Evolutionary conservation across 2,797 vertebrate genomes (phyloP), one percentile per base, ranked within the genome.

Genomic region (Sebastes minor): DNA sequence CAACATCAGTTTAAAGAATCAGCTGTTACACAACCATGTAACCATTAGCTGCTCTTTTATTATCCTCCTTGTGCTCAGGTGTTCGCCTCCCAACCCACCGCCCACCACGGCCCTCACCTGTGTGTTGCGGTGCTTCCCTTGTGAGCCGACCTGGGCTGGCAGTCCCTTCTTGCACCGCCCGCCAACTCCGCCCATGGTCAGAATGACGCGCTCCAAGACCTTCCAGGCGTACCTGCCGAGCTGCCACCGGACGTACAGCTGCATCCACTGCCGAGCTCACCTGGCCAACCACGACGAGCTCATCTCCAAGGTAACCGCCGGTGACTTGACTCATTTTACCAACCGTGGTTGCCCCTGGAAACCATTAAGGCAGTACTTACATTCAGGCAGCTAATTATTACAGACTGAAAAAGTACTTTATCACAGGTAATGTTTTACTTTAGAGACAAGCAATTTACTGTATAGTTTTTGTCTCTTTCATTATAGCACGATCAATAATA

Each of bases 61-160:
- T 53, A 0, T 71, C 56, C 30, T 33, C 38, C 38, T 16, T 66
- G 25, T 20, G 30, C 60, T 60, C 93, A 96, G 96, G 95, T 96
- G 94, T 95, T 94, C 88, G 96, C 96, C 97, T 97, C 97, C 98
- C 97, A 93, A 75, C 94, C 96, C 92, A 94, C 96, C 95, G 91
- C 96, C 97, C 96, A 99, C 96, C 98, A 99, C 98, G 98, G 98
- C 98, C 97, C 98, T 99, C 96, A 99, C 98, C 96, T 99, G 98
- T 92, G 98, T 99, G 93, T 96, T 99, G 95, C 98, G 97, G 92
- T 99, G 98, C 95, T 99, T 99, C 96, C 98, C 98, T 85, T 99
- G 98, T 95, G 98, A 99, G 96, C 98, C 98, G 16, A 97, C 97
- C 96, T 99, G 98, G 89, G 97, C 97, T 89, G 97, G 97, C 93